Conservation (phyloP, 1,140 invertebrate species). For the Drosophila sproati region DNA sequence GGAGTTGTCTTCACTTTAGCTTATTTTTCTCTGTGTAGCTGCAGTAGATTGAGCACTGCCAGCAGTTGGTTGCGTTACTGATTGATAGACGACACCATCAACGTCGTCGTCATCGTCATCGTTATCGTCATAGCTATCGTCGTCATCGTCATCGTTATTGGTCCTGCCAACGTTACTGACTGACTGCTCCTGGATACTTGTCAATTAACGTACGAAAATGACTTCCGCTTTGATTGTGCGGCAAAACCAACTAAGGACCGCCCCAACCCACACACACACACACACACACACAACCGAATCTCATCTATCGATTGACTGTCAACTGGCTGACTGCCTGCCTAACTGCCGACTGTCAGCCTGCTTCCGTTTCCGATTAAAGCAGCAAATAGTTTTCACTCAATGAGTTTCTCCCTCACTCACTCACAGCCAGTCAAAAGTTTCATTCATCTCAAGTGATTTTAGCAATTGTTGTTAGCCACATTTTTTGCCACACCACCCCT, state of each 20-base stretch:
- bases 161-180: slow-evolving; percentile 21
- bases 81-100: slow-evolving; percentile 80
- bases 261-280: not conserved
- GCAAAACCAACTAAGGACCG: slow-evolving; percentile 52
- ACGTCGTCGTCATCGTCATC: slow-evolving; percentile 38
- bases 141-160: slow-evolving; percentile 45
- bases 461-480: slow-evolving; percentile 59
- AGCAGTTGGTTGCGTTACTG: slow-evolving; percentile 55
- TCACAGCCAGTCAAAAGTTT: slow-evolving; percentile 52
- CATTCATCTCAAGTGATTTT: slow-evolving; percentile 60
- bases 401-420: not conserved
- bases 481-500: slow-evolving; percentile 21
- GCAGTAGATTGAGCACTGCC: slow-evolving; percentile 7
- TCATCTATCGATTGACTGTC: slow-evolving; percentile 75
- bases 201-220: slow-evolving; percentile 84
- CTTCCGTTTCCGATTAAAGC: slow-evolving; percentile 82
- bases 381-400: slow-evolving; percentile 76
- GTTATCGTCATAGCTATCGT: not conserved
- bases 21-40: not conserved
- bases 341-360: slow-evolving; percentile 70
- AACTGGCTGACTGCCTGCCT: slow-evolving; percentile 73
- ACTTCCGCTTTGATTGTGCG: slow-evolving; percentile 80
- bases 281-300: slow-evolving; percentile 7
- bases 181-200: slow-evolving; percentile 51
- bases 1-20: too few relatives aligned